Percentiles rank a stretch among this genome's conserved stretches.
phyloP scores from a whole-genome alignment of 2,888 invertebrate species.

The Nomada flava region DNA sequence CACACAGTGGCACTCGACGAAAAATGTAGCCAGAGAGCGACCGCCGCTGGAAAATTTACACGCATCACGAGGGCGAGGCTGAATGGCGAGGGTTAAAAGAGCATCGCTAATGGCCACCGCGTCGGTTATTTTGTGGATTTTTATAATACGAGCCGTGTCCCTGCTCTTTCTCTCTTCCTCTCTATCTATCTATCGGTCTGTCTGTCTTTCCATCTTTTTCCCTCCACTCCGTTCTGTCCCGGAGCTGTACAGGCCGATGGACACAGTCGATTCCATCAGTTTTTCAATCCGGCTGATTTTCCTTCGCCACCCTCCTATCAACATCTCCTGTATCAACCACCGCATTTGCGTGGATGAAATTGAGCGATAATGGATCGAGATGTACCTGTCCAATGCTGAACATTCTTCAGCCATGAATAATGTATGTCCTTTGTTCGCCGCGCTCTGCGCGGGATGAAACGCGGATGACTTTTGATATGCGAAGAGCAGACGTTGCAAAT shows the following conservation, averaged over 20 bases:
- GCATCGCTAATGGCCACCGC: constrained; percentile 84
- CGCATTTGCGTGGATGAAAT: constrained; percentile 55
- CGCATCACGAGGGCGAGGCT: constrained; percentile 82
- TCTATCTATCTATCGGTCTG: constrained; percentile 17
- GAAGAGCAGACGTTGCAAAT: not conserved
- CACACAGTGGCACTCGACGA: constrained; percentile 81
- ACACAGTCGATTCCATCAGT: constrained; percentile 64
- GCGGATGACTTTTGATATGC: constrained; percentile 13
- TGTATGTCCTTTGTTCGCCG: constrained; percentile 6
- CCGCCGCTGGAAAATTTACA: constrained; percentile 84
- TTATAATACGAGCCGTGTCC: constrained; percentile 80
- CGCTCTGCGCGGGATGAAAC: not conserved
- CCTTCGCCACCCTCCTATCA: constrained; percentile 33
- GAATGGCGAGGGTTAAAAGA: constrained; percentile 83
- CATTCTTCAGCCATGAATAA: not conserved
- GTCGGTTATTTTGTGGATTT: constrained; percentile 84
- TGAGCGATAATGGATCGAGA: constrained; percentile 47
- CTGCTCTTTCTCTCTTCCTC: constrained; percentile 45
- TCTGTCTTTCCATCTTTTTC: constrained; percentile 47
- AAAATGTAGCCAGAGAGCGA: constrained; percentile 82
- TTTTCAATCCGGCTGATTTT: constrained; percentile 66
- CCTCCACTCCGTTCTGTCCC: constrained; percentile 7
- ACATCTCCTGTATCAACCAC: not conserved
- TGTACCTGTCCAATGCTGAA: not conserved
- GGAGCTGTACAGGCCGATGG: constrained; percentile 29